Evolutionary conservation across 2,888 invertebrate genomes (phyloP), one percentile per base, ranked within the genome.

Genomic region (Acanthoscelides obtectus): DNA sequence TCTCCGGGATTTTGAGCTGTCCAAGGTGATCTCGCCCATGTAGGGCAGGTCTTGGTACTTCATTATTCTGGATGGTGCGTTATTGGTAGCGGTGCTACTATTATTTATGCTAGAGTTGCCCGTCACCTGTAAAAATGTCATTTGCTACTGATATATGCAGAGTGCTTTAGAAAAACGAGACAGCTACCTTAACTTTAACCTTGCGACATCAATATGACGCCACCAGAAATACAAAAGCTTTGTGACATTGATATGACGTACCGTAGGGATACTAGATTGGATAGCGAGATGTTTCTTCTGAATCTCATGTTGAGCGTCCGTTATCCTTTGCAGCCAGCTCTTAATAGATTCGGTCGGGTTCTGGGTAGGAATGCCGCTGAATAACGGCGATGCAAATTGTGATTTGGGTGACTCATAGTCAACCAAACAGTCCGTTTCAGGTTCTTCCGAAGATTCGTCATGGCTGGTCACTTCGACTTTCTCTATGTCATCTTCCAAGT

Each of bases 1-100:
- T 74, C 96, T 88, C 64, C 95, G 86, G 0, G 96, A 96, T 78
- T 95, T 94, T 19, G 93, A 93, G 84, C 96, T 94, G 81, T 95
- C 95, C 71, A 96, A 84, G 0, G 95, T 95, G 88, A 96, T 95
- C 83, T 96, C 96, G 0, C 96, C 96, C 95, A 96, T 96, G 84
- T 95, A 96, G 0, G 96, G 96, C 67, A 96, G 86, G 81, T 96
- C 95, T 67, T 93, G 91, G 81, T 93, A 95, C 67, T 92, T 93
- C 77, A 94, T 88, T 22, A 90, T 88, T 74, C 87, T 83, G n/a
- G 73, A 22, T 64, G 73, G 45, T 20, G 72, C 22, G 45, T 69
- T 64, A 27, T 68, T 45, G 6, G 45, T 45, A 45, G 6, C 17
- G 45, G 45, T 45, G 17, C 45, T 45, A 45, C 25, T 6, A 25